phyloP scores from a whole-genome alignment of 2,888 invertebrate species.

The Sceliomorpha sp. region DNA sequence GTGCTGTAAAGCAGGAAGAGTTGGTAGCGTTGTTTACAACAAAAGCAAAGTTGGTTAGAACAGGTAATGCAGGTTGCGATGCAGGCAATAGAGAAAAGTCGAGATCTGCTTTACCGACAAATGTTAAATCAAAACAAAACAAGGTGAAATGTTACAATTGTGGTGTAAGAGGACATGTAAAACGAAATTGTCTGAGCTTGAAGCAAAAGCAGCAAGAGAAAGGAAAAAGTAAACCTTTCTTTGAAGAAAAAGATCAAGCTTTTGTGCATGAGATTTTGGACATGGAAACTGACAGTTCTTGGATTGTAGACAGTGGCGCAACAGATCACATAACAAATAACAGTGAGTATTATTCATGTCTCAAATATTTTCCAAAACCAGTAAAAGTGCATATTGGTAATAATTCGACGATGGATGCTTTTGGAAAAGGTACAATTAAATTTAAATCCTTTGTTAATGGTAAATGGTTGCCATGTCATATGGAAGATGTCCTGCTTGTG shows the following conservation, averaged over 20 bases:
- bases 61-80: too few relatives aligned
- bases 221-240: conserved; percentile 13
- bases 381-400: conserved; percentile 17
- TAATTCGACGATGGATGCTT: conserved; percentile 23
- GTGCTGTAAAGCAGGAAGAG: conserved; percentile 18
- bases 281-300: conserved; percentile 15
- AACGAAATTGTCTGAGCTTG: conserved; percentile 4
- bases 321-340: conserved; percentile 24
- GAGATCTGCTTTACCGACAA: too few relatives aligned
- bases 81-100: too few relatives aligned
- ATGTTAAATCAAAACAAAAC: conserved; percentile 7
- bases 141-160: conserved; percentile 10
- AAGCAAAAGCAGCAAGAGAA: background rate
- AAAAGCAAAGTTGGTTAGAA: too few relatives aligned
- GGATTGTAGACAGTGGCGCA: conserved; percentile 45
- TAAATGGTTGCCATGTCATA: conserved; percentile 20
- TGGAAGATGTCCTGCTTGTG: conserved; percentile 27
- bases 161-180: conserved; percentile 1
- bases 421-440: conserved; percentile 22
- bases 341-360: conserved; percentile 16
- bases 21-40: conserved; percentile 12
- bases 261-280: conserved; percentile 28
- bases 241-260: conserved; percentile 15
- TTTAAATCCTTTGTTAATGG: conserved; percentile 19
- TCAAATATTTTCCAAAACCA: conserved; percentile 9